phyloP scores from a whole-genome alignment of 1,140 invertebrate species.

The Arctopsyche grandis region DNA sequence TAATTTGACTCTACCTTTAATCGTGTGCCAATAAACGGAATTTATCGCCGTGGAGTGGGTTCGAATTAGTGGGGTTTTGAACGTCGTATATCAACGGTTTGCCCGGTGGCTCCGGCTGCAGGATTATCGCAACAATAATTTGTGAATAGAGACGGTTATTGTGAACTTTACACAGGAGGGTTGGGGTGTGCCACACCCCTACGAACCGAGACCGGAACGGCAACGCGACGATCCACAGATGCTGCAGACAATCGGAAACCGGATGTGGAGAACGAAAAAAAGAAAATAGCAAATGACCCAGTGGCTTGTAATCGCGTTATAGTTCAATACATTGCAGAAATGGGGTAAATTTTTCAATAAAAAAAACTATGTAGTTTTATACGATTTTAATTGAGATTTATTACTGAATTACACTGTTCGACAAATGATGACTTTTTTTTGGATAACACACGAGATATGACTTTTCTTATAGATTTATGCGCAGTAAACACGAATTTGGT shows the following conservation, averaged over 20 bases:
- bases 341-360: too few relatives aligned
- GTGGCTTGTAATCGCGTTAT: background rate
- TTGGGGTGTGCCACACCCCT: background rate
- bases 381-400: too few relatives aligned
- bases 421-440: too few relatives aligned
- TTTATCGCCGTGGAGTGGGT: background rate
- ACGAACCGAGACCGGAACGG: background rate
- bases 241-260: background rate
- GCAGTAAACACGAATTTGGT: too few relatives aligned
- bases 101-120: background rate
- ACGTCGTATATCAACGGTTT: too few relatives aligned
- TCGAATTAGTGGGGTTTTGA: background rate
- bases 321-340: too few relatives aligned
- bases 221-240: background rate
- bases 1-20: background rate
- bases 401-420: too few relatives aligned
- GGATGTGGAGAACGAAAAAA: background rate
- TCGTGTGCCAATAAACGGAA: background rate
- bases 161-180: background rate
- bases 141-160: background rate
- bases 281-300: background rate
- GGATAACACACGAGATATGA: too few relatives aligned
- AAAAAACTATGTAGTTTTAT: too few relatives aligned
- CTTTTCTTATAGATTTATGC: too few relatives aligned
- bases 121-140: conserved; percentile 22